Base-by-base conservation (phyloP, 2,113 vertebrate genomes). In the Anhinga rufa region DNA sequence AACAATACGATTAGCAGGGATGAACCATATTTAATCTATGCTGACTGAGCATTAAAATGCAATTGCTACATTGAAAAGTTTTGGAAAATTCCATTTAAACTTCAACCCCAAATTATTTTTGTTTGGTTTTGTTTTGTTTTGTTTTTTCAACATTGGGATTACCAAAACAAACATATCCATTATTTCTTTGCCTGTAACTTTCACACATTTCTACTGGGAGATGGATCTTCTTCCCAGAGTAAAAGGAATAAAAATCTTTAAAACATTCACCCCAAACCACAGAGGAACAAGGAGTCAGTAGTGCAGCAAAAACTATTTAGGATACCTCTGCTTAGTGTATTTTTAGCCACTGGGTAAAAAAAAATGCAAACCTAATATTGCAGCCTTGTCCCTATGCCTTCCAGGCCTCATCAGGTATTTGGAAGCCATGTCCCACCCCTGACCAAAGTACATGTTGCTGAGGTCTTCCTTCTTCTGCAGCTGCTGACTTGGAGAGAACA, bases 381-480 rank as follows among this genome's bases (percentile, higher is more conserved):
- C 24, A 58, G 42, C 6, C 18, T 7, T 54, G 7, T 12, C 24
- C 14, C 17, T 57, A 3, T 14, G 3, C 32, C 38, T 66, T 71
- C 11, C 24, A 26, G 28, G 25, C 10, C 15, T 55, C 24, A 36
- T 17, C 6, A 48, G 5, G 12, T 61, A 51, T n/a, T 81, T 82
- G 58, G 49, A 69, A 68, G 48, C 2, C 1, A 3, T 32, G 6
- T 38, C 16, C 21, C 2, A 1, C 7, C 70, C 24, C 60, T 82
- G 12, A 14, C 21, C 7, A 5, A 52, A 5, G 4, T 11, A 28
- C 4, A 8, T 1, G 0, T 4, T 14, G 9, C 12, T 60, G 36
- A 71, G 13, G 10, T 8, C 3, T 10, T 24, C 17, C 28, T 58
- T 68, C 14, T 16, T 25, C 40, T 75, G 49, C 16, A 77, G 32